Evolutionary conservation across 2,113 vertebrate species (phyloP).

Genomic region (Eclectus roratus): DNA sequence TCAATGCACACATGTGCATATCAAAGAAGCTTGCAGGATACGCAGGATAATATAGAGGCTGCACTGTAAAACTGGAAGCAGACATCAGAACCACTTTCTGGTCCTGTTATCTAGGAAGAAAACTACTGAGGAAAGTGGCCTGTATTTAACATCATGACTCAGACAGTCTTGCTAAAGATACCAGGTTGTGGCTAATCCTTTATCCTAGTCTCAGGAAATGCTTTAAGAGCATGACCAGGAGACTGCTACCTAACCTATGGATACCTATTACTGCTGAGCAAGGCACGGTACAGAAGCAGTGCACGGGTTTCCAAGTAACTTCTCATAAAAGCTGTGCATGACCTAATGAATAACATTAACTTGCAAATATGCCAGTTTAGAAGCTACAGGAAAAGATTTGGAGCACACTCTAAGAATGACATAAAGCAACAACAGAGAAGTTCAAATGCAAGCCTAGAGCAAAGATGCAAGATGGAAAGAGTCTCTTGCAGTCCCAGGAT

Average conservation of each 20-base stretch:
- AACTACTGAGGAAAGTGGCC: not conserved
- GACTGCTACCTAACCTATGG: not conserved
- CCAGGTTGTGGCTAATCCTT: not conserved
- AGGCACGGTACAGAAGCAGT: not conserved
- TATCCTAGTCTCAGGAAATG: not conserved
- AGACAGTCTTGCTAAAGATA: not conserved
- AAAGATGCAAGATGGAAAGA: not conserved
- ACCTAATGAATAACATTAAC: not conserved
- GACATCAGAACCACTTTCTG: not conserved
- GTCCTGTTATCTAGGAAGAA: not conserved
- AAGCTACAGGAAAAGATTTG: not conserved
- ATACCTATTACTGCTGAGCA: not conserved
- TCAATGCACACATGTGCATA: not conserved
- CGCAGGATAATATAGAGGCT: not conserved
- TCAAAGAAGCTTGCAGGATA: not conserved
- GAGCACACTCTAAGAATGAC: not conserved
- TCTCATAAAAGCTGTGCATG: not conserved
- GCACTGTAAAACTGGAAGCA: not conserved
- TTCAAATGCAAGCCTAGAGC: not conserved
- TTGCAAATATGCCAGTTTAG: not conserved
- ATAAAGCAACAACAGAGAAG: not conserved
- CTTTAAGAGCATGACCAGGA: not conserved
- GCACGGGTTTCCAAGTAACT: not conserved
- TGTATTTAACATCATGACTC: not conserved
- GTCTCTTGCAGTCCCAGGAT: not conserved